These are phyloP conservation scores for Silurus glanis DNA, from an alignment of 2,113 vertebrate genomes.

Conservation along the genomic window DNA sequence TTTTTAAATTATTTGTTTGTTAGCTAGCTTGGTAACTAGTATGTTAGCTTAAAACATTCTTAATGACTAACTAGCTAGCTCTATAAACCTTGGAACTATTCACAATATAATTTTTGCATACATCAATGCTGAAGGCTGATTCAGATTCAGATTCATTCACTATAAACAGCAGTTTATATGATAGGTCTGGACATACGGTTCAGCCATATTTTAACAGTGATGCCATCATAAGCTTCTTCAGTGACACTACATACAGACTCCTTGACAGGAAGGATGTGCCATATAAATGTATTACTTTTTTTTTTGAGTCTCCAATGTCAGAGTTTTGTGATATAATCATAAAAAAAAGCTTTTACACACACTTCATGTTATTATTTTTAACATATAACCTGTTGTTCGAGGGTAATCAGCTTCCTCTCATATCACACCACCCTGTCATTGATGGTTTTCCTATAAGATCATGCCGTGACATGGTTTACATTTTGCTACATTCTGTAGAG, in stretches of 20 bases:
- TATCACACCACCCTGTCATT: background rate
- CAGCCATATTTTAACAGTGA: background rate
- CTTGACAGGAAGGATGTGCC: background rate
- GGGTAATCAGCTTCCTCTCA: background rate
- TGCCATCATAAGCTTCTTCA: too few relatives aligned
- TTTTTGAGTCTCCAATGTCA: background rate
- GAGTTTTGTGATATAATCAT: background rate
- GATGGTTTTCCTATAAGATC: background rate
- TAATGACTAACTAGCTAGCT: background rate
- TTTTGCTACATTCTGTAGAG: background rate
- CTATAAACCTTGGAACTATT: background rate
- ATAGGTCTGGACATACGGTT: background rate
- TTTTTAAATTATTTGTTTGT: background rate
- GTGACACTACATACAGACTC: background rate
- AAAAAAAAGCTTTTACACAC: background rate
- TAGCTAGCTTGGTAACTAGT: background rate
- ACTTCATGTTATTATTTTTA: background rate
- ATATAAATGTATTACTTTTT: background rate
- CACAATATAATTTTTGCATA: too few relatives aligned
- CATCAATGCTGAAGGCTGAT: too few relatives aligned
- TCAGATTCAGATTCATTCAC: too few relatives aligned
- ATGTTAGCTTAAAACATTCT: background rate
- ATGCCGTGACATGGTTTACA: background rate
- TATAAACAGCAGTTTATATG: background rate
- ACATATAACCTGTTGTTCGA: background rate